Conservation (phyloP, 2,888 invertebrate species). For the Phyto melanocephala region DNA sequence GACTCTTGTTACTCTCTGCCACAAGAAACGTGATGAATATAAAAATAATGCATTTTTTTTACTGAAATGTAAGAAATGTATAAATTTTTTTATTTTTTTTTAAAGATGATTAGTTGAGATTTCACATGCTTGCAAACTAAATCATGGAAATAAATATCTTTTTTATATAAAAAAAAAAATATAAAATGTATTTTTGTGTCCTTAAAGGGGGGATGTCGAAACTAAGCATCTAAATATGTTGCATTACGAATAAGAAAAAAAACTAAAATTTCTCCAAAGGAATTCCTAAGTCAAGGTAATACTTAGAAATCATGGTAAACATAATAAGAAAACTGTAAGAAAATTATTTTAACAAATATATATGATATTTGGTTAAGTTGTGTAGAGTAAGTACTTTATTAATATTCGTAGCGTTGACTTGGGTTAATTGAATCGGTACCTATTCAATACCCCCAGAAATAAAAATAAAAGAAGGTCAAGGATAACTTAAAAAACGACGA, state of each 20-base stretch:
- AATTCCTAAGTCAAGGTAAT: slow-evolving; percentile 40
- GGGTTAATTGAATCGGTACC: no score
- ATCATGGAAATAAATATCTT: slow-evolving; percentile 31
- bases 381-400: no score
- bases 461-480: no score
- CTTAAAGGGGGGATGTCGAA: not conserved
- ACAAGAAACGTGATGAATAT: slow-evolving; percentile 62
- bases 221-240: slow-evolving; percentile 42
- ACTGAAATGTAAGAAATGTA: not conserved
- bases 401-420: no score
- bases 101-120: slow-evolving; percentile 54
- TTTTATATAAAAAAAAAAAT: not conserved
- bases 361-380: no score
- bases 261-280: slow-evolving; percentile 33
- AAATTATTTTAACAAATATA: no score
- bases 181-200: not conserved
- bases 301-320: no score
- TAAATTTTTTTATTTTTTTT: slow-evolving; percentile 7
- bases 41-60: slow-evolving; percentile 51
- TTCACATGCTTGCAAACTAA: slow-evolving; percentile 51
- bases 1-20: slow-evolving; percentile 35
- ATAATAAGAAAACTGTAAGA: no score
- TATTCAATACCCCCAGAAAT: no score
- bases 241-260: slow-evolving; percentile 8
- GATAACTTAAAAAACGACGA: no score